A percentile compares a stretch with the other conserved stretches of the same genome.
These are phyloP conservation scores for Drosophila cardini DNA, from an alignment of 1,140 invertebrate species.

Conservation along the genomic window DNA sequence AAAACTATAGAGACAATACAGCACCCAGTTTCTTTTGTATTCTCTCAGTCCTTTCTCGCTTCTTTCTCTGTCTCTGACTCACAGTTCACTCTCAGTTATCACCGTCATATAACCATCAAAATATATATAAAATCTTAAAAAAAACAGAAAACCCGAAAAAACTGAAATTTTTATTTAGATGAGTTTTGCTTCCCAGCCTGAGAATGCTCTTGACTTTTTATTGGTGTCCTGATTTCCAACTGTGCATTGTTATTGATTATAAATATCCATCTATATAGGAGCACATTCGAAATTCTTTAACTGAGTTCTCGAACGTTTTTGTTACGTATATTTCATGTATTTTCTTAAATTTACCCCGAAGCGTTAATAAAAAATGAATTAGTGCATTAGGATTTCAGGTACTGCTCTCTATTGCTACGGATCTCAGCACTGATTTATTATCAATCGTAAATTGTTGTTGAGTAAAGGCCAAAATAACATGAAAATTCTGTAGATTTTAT, in stretches of 20 bases:
- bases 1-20: slow-evolving; percentile 38
- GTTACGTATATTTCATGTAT: slow-evolving; percentile 23
- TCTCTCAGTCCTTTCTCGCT: slow-evolving; percentile 15
- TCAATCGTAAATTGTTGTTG: slow-evolving; percentile 68
- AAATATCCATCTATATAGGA: slow-evolving; percentile 22
- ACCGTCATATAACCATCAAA: slow-evolving; percentile 74
- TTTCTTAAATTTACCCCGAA: slow-evolving; percentile 39
- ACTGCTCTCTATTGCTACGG: slow-evolving; percentile 9
- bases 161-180: slow-evolving; percentile 70
- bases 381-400: slow-evolving; percentile 61
- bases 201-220: slow-evolving; percentile 58
- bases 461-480: slow-evolving; percentile 27
- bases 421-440: slow-evolving; percentile 67
- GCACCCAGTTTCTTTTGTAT: slow-evolving; percentile 54
- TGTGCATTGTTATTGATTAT: slow-evolving; percentile 75
- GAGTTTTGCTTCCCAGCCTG: slow-evolving; percentile 52
- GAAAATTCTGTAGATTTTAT: slow-evolving; percentile 54
- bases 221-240: slow-evolving; percentile 80
- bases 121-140: slow-evolving; percentile 14
- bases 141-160: slow-evolving; percentile 10
- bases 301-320: slow-evolving; percentile 16
- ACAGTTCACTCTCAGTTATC: slow-evolving; percentile 42
- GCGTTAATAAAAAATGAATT: slow-evolving; percentile 81
- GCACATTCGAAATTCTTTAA: slow-evolving; percentile 4
- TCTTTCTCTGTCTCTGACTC: slow-evolving; percentile 21